Evolutionary conservation across 1,140 invertebrate species (phyloP).

Genomic region (Nephila pilipes): DNA sequence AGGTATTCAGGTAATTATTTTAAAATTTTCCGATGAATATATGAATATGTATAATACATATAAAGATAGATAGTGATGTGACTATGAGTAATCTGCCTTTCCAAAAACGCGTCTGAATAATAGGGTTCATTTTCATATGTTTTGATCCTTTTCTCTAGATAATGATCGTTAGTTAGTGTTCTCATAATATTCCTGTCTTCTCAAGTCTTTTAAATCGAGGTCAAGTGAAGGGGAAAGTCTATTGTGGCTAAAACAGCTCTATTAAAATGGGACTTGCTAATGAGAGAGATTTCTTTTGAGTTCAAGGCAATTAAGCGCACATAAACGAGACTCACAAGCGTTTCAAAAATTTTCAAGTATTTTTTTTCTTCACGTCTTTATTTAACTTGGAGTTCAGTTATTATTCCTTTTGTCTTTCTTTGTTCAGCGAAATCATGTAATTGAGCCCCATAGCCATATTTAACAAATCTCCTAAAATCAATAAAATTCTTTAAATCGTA

Average conservation of each 20-base stretch:
- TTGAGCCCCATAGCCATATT: background rate
- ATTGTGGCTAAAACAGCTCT: constrained; percentile 38
- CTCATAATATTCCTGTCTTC: constrained; percentile 4
- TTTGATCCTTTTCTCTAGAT: constrained; percentile 47
- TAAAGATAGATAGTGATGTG: background rate
- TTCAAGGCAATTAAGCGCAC: constrained; percentile 3
- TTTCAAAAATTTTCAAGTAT: constrained; percentile 4
- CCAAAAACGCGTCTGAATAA: constrained; percentile 38
- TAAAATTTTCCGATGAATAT: constrained; percentile 41
- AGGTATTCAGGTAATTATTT: constrained; percentile 22
- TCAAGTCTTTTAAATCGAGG: constrained; percentile 9
- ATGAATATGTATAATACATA: constrained; percentile 47
- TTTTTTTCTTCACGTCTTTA: constrained; percentile 27
- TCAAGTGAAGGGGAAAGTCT: constrained; percentile 37
- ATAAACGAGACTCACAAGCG: background rate
- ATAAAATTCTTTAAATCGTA: background rate
- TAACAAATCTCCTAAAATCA: background rate
- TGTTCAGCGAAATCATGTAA: background rate
- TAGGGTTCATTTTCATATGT: constrained; percentile 49
- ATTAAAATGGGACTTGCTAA: constrained; percentile 6
- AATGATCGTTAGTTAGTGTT: constrained; percentile 49
- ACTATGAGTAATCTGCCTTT: constrained; percentile 23
- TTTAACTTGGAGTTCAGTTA: background rate
- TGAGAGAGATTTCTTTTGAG: constrained; percentile 17
- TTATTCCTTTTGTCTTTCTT: constrained; percentile 26